Evolutionary conservation across 1,140 invertebrate genomes (phyloP).

Genomic region (Drosophila kurseongensis): DNA sequence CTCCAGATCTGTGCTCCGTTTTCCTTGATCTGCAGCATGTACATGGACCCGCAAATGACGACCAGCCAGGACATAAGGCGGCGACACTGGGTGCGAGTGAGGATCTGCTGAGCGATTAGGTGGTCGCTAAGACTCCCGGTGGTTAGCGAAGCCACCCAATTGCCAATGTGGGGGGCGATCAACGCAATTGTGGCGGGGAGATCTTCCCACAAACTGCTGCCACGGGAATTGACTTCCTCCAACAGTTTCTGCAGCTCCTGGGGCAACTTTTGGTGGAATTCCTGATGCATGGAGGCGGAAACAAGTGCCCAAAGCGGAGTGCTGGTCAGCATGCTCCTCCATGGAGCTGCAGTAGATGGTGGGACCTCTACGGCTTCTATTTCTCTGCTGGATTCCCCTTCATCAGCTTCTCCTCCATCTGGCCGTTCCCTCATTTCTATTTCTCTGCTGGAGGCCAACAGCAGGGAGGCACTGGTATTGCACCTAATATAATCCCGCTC

Average conservation of each 20-base stretch:
- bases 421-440: background rate
- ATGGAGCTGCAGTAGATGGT: conserved; percentile 84
- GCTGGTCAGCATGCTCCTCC: conserved; percentile 88
- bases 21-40: conserved; percentile 84
- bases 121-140: conserved; percentile 87
- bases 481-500: conserved; percentile 86
- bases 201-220: conserved; percentile 34
- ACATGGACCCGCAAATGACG: conserved; percentile 85
- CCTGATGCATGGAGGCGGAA: conserved; percentile 88
- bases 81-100: conserved; percentile 86
- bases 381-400: background rate
- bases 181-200: conserved; percentile 21
- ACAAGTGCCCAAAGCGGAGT: conserved; percentile 88
- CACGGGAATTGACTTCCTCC: conserved; percentile 20
- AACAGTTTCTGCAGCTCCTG: conserved; percentile 89
- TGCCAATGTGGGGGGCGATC: conserved; percentile 46
- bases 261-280: conserved; percentile 94
- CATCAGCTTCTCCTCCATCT: background rate
- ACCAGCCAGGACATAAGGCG: conserved; percentile 86
- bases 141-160: conserved; percentile 55
- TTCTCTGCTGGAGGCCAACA: background rate
- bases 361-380: background rate
- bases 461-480: conserved; percentile 27
- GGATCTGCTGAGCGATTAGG: conserved; percentile 50
- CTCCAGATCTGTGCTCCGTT: conserved; percentile 25